Evolutionary conservation across 2,113 vertebrate species (phyloP).

Genomic region (Leucoraja erinaceus): DNA sequence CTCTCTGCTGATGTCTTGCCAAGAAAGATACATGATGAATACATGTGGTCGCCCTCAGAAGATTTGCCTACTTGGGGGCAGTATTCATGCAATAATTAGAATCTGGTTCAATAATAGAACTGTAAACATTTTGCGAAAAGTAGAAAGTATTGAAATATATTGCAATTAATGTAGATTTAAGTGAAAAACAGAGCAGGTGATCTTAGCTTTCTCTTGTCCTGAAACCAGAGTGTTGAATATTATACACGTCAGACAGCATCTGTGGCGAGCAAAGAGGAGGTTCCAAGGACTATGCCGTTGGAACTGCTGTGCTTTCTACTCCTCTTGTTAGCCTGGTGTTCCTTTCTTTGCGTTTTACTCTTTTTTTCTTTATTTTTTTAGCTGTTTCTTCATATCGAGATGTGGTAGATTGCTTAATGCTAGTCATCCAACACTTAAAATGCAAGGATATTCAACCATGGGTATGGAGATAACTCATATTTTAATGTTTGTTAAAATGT

Average conservation of each 20-base stretch:
- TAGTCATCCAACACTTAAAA: constrained; percentile 72
- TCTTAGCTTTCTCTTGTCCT: neutral
- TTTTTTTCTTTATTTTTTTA: constrained; percentile 45
- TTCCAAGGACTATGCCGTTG: neutral
- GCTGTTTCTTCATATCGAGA: constrained; percentile 82
- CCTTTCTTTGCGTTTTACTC: neutral
- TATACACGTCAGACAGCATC: neutral
- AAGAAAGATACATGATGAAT: neutral
- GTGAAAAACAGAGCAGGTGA: neutral
- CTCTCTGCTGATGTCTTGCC: neutral
- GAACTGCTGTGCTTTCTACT: neutral
- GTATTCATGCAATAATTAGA: neutral
- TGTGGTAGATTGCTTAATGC: constrained; percentile 68
- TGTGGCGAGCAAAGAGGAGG: neutral
- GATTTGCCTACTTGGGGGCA: neutral
- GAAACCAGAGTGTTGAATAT: neutral
- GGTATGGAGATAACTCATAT: constrained; percentile 57
- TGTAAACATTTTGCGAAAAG: neutral
- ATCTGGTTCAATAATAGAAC: neutral
- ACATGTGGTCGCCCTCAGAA: neutral
- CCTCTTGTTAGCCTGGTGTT: neutral
- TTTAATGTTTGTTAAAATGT: neutral
- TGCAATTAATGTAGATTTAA: neutral
- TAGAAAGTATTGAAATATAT: neutral
- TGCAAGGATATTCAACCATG: constrained; percentile 78